A percentile compares a stretch with the other conserved stretches of the same genome.
These are phyloP conservation scores for Drosophila putrida DNA, from an alignment of 2,888 invertebrate genomes.

Conservation along the genomic window DNA sequence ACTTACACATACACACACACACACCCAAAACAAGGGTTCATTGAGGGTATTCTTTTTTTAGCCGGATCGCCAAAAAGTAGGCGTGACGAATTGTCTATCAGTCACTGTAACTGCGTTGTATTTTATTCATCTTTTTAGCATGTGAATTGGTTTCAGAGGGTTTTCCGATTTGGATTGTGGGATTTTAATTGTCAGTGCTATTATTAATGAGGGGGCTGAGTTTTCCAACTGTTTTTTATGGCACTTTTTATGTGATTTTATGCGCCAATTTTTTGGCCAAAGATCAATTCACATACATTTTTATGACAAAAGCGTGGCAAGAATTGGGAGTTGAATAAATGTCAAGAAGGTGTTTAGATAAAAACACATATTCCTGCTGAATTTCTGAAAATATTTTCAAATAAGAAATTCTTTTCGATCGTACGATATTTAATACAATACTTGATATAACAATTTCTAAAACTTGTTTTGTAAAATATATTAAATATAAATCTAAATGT, in stretches of 20 bases:
- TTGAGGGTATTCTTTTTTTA: conserved; percentile 17
- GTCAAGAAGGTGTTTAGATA: too few relatives aligned
- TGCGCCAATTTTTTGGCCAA: conserved; percentile 24
- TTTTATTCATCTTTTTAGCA: conserved; percentile 58
- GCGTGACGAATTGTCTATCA: conserved; percentile 83
- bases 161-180: conserved; percentile 56
- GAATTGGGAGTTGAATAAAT: neutral
- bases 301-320: conserved; percentile 56
- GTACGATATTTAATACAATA: too few relatives aligned
- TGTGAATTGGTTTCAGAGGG: conserved; percentile 41
- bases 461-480: too few relatives aligned
- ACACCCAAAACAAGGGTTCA: conserved; percentile 36
- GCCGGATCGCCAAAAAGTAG: conserved; percentile 67
- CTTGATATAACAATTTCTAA: too few relatives aligned
- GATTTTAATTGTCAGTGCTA: conserved; percentile 68
- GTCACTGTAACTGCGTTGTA: conserved; percentile 73
- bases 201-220: conserved; percentile 72
- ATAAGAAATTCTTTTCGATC: too few relatives aligned
- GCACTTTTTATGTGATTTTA: conserved; percentile 47
- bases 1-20: conserved; percentile 23
- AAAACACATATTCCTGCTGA: too few relatives aligned
- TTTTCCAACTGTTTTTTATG: conserved; percentile 57
- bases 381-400: too few relatives aligned
- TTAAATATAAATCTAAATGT: too few relatives aligned
- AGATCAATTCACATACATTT: conserved; percentile 29